Conservation (phyloP, 2,113 vertebrate species). For the Rhea americana region DNA sequence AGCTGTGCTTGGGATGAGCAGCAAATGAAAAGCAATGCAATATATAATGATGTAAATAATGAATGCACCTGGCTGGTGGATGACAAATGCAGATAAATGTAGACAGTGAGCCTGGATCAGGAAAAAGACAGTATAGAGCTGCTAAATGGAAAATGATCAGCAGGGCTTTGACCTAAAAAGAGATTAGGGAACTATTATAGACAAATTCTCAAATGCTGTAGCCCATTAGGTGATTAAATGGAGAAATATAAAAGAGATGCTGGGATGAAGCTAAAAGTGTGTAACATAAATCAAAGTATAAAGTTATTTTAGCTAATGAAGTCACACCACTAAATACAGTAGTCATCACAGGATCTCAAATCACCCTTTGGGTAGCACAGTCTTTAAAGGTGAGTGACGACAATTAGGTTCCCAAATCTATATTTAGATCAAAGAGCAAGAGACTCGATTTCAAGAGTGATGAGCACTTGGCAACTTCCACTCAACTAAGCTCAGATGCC, state of each 20-base stretch:
- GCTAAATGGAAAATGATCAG: conserved; percentile 27
- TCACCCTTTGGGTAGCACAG: not conserved
- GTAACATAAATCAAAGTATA: not conserved
- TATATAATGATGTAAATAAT: not conserved
- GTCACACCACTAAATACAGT: not conserved
- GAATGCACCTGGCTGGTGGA: not conserved
- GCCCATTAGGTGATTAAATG: not conserved
- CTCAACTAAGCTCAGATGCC: not conserved
- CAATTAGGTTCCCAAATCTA: not conserved
- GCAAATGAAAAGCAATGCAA: not conserved
- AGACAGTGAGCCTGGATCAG: not conserved
- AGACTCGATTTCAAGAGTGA: not conserved
- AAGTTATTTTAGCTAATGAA: conserved; percentile 4
- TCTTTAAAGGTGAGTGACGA: not conserved
- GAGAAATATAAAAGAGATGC: not conserved
- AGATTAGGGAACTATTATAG: not conserved
- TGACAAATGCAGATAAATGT: conserved; percentile 38
- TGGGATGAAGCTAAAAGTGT: not conserved
- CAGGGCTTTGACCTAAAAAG: not conserved
- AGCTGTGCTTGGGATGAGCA: not conserved
- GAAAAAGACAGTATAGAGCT: not conserved
- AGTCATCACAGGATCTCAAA: not conserved
- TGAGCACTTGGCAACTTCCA: not conserved
- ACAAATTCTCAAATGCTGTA: conserved; percentile 1
- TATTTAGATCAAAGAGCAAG: not conserved